Evolutionary conservation across 2,113 vertebrate species (phyloP).

Genomic region (Syngnathus floridae): DNA sequence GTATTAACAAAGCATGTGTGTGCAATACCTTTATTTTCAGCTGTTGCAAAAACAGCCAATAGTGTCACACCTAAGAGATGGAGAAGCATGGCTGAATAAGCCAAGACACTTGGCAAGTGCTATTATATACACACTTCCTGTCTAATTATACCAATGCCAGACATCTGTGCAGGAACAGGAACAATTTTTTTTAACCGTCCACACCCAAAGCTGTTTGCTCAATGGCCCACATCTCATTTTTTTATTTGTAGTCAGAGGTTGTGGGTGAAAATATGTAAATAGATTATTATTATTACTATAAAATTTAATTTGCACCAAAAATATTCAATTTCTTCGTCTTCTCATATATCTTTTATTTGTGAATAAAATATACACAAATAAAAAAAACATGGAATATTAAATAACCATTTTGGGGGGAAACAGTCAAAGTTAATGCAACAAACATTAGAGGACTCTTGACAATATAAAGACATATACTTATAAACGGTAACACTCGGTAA

Average conservation of each 20-base stretch:
- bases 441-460: too few species aligned
- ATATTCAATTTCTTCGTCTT: background rate
- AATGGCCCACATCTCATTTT: too few species aligned
- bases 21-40: conserved; percentile 28
- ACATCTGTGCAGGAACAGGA: conserved; percentile 41
- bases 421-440: too few species aligned
- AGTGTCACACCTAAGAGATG: conserved; percentile 19
- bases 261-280: too few species aligned
- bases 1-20: background rate
- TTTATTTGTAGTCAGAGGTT: too few species aligned
- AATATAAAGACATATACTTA: too few species aligned
- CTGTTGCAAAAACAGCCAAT: conserved; percentile 13
- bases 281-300: background rate
- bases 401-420: too few species aligned
- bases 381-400: too few species aligned
- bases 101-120: accelerated
- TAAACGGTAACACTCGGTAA: too few species aligned
- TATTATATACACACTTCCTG: conserved; percentile 21
- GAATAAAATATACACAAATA: too few species aligned
- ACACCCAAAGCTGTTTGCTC: background rate
- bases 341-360: too few species aligned
- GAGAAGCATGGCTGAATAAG: conserved; percentile 35
- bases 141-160: conserved; percentile 38
- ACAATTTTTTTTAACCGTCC: background rate
- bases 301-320: background rate